Evolutionary conservation across 2,113 vertebrate species (phyloP).

Genomic region (Dromiciops gliroides): DNA sequence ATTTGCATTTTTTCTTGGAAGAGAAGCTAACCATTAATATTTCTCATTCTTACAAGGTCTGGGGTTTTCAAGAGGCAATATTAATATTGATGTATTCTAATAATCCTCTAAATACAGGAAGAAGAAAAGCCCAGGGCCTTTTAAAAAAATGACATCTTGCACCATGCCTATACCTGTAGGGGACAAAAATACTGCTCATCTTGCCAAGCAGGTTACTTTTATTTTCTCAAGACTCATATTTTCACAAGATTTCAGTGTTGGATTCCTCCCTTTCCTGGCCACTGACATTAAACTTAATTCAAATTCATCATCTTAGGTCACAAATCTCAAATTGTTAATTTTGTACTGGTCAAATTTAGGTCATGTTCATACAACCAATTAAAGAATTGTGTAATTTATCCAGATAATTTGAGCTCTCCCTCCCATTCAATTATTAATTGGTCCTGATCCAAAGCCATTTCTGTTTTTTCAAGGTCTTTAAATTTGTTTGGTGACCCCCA

Average conservation of each 20-base stretch:
- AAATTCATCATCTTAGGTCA: not conserved
- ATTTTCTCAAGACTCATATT: not conserved
- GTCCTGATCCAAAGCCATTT: not conserved
- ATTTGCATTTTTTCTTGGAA: not conserved
- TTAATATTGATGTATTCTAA: constrained; percentile 3
- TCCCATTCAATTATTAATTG: not conserved
- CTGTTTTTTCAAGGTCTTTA: not conserved
- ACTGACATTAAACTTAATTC: not conserved
- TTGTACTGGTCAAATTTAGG: not conserved
- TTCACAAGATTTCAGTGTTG: not conserved
- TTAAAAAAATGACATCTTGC: not conserved
- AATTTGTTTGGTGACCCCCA: not conserved
- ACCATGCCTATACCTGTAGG: not conserved
- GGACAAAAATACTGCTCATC: not conserved
- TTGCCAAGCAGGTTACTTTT: not conserved
- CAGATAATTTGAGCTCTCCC: not conserved
- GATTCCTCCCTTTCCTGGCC: not conserved
- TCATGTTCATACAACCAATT: not conserved
- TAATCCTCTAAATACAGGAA: not conserved
- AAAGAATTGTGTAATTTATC: not conserved
- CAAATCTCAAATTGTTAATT: not conserved
- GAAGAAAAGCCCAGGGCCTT: not conserved
- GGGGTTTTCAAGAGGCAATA: not conserved
- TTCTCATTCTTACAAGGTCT: not conserved
- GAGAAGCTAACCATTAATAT: not conserved